Conservation (phyloP, 2,113 vertebrate species). For the Hydropotes inermis region DNA sequence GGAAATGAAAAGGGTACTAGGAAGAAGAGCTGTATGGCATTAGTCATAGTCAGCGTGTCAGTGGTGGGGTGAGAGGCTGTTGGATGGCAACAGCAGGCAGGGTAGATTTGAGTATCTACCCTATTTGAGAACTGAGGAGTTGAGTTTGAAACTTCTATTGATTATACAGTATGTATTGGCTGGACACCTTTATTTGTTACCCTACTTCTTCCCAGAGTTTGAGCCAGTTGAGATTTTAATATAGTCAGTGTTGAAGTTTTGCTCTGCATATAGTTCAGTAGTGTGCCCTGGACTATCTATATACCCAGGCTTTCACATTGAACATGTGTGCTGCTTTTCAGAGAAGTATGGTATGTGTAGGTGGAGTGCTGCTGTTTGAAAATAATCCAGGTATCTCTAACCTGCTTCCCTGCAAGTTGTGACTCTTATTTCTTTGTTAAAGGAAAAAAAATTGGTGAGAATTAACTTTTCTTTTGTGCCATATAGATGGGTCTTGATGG, state of each 20-base stretch:
- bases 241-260: not conserved
- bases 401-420: not conserved
- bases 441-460: not conserved
- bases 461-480: slow-evolving; percentile 42
- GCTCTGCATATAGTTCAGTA: not conserved
- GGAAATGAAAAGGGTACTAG: not conserved
- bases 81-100: not conserved
- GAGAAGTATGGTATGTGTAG: not conserved
- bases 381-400: not conserved
- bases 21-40: not conserved
- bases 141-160: not conserved
- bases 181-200: not conserved
- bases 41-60: not conserved
- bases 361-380: not conserved
- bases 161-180: not conserved
- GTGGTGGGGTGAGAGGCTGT: not conserved
- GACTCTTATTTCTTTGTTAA: slow-evolving; percentile 21
- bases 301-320: not conserved
- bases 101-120: not conserved
- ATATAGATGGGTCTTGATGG: slow-evolving; percentile 93
- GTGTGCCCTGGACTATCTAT: not conserved
- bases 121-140: not conserved
- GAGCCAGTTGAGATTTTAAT: not conserved
- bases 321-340: not conserved
- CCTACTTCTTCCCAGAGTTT: not conserved